These are phyloP conservation scores for Epizoanthus ramosus DNA, from an alignment of 92 coral and sea anemone species.

Conservation along the genomic window DNA sequence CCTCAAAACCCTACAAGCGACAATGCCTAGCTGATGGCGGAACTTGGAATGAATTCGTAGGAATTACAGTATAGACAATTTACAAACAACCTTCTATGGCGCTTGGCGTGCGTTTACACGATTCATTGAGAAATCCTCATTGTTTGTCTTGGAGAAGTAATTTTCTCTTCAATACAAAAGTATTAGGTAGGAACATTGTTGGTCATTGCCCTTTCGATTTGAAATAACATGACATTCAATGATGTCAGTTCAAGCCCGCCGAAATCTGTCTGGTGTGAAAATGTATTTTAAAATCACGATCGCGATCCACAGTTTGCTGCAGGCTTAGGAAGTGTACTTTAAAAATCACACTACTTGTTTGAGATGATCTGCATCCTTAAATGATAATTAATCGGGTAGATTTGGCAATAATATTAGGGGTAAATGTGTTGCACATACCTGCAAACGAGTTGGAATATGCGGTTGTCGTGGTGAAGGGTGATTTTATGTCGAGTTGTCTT, in stretches of 20 bases:
- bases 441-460: constrained; percentile 15
- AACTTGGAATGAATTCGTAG: constrained; percentile 18
- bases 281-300: constrained; percentile 41
- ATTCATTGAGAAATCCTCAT: constrained; percentile 60
- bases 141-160: constrained; percentile 71
- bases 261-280: constrained; percentile 48
- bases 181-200: background rate
- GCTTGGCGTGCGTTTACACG: constrained; percentile 66
- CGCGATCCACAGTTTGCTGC: constrained; percentile 48
- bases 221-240: constrained; percentile 35
- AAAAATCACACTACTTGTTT: constrained; percentile 47
- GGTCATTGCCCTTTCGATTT: constrained; percentile 30
- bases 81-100: constrained; percentile 63
- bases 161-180: constrained; percentile 37
- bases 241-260: constrained; percentile 50
- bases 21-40: constrained; percentile 29
- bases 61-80: constrained; percentile 34
- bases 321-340: constrained; percentile 66
- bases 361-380: constrained; percentile 31
- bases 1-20: constrained; percentile 4
- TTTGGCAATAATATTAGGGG: constrained; percentile 4
- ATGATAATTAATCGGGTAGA: constrained; percentile 22
- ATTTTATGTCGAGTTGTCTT: constrained; percentile 65
- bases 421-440: constrained; percentile 1
- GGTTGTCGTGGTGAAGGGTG: background rate